Evolutionary conservation across 2,113 vertebrate genomes (phyloP), one percentile per base, ranked within the genome.

Genomic region (Rhinopomastus cyanomelas): DNA sequence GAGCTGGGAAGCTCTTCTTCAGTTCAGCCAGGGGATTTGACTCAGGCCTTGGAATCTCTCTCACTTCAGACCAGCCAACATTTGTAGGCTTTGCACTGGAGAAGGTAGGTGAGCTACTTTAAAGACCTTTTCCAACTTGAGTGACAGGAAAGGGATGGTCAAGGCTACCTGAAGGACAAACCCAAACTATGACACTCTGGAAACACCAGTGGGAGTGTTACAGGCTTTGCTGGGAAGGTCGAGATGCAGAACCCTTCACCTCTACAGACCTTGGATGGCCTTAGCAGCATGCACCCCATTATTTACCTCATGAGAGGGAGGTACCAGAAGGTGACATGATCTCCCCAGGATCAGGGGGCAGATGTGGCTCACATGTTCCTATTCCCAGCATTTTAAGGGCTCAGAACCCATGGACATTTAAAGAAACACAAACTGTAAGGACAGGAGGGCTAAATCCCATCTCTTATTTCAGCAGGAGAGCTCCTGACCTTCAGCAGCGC

Each of bases 51-150:
- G 39, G 17, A 30, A 81, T 88, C 5, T 13, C 34, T 76, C 46
- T 73, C 0, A 0, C 46, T 55, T 72, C 36, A 81, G 39, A 37
- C 2, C 0, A 0, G 59, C 22, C 79, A 76, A 44, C 0, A 1
- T 42, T 37, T 0, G 0, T 8, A 79, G 30, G 29, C 65, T 92
- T 65, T 62, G 37, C 0, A 2, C 46, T 22, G 23, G 46, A 67
- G 53, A 81, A 90, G 39, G 60, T 21, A 27, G 39, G 51, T 15
- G 56, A 91, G 51, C 32, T 46, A 44, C 66, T 55, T 89, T 15
- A 42, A 11, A 42, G 39, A 15, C 11, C 39, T 15, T 42, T 42
- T 42, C 39, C 39, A 42, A 42, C 39, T 15, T 42, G 39, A 42
- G 39, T 42, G 39, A 42, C 39, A 0, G 0, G 44, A 72, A 12